These are phyloP conservation scores for Chromoteleia sp. DNA, from an alignment of 2,888 invertebrate species.

Conservation along the genomic window DNA sequence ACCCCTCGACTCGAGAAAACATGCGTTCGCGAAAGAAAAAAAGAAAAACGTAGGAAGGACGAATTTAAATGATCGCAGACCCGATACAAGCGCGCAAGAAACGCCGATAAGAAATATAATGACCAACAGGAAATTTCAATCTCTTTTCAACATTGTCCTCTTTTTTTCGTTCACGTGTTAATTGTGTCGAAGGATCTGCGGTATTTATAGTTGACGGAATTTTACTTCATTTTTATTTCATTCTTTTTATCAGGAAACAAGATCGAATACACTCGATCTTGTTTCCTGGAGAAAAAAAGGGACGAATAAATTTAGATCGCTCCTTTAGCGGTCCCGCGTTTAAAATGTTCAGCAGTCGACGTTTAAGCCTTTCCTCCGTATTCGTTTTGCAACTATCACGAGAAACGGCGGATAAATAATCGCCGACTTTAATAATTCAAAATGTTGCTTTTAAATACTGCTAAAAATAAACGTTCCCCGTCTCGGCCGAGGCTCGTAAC, in stretches of 20 bases:
- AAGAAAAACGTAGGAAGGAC: not conserved
- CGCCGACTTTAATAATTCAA: no score
- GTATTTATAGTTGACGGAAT: conserved; percentile 17
- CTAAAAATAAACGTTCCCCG: conserved; percentile 6
- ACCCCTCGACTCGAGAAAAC: not conserved
- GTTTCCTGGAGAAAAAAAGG: not conserved
- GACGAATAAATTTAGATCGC: not conserved
- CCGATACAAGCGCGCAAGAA: conserved; percentile 2
- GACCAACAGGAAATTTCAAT: conserved; percentile 24
- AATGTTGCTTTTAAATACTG: no score
- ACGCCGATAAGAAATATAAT: not conserved
- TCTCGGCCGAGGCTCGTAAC: not conserved
- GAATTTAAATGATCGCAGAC: not conserved
- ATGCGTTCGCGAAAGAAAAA: not conserved
- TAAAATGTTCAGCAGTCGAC: no score
- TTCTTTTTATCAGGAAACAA: no score
- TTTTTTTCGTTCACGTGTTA: not conserved
- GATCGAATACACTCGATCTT: no score
- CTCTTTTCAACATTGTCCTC: conserved; percentile 10
- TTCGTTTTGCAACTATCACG: no score
- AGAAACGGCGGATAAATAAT: no score
- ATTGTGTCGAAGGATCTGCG: conserved; percentile 14
- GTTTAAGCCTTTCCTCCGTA: no score
- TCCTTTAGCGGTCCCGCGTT: no score
- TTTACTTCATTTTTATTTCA: conserved; percentile 7